Base-by-base conservation (phyloP, 2,888 invertebrate genomes). In the Euzophera pinguis region DNA sequence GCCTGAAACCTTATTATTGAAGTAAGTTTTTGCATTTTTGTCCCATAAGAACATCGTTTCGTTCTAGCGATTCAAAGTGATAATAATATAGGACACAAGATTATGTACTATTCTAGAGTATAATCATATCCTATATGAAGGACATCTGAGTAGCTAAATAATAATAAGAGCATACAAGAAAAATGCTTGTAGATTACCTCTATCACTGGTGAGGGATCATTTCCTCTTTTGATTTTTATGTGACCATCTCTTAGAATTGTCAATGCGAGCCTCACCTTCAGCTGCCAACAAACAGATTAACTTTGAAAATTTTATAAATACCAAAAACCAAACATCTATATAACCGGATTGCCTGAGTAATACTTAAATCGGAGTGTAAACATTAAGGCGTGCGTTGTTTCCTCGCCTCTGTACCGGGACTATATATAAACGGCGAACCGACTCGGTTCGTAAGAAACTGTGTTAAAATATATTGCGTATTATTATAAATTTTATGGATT, bases 381-480 rank as follows among this genome's bases (percentile, higher is more conserved):
- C 47, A 37, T 48, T 48, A 22, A 17, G 16, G 47, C n/a, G 14
- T 39, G 39, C 47, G 16, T 34, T 38, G 39, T 50, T 37, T 39
- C 39, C 29, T 50, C 39, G 38, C 29, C n/a, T 13, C 29, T 27
- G 32, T 13, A 49, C 49, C 29, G 39, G 32, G 13, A 49, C 49
- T 50, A 50, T 50, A 50, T 50, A 50, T 50, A 50, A 50, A 50
- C 22, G 39, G 29, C 12, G 32, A 50, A 12, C 16, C 38, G 39
- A 22, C 12, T 27, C 42, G 32, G 45, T 50, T 50, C 39, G 32
- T 41, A 27, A 41, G 49, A 50, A 50, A 45, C 45, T 4, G 34
- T 16, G 32, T 45, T 39, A 16, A 45, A 45, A 45, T 45, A 45
- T 45, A 45, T 43, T 45, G 45, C 45, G 45, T 45, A 45, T 45